A percentile compares a stretch with the other conserved stretches of the same genome.
Evolutionary conservation across 2,797 vertebrate genomes (phyloP).

Genomic region (Poeciliopsis paucimaculata): DNA sequence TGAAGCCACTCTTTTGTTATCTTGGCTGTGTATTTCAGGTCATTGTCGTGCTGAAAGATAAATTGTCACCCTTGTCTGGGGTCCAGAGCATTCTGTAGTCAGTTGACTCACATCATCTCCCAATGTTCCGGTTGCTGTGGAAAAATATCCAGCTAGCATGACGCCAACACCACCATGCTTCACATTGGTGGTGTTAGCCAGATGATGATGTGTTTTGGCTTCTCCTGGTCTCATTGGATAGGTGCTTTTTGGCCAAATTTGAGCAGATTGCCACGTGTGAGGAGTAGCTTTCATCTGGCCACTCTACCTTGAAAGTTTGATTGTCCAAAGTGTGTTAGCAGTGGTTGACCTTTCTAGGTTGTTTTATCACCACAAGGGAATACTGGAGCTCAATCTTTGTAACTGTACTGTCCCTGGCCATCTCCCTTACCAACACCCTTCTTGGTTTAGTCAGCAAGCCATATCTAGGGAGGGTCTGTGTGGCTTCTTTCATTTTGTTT

Average conservation of each 20-base stretch:
- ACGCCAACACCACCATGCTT: neutral
- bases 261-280: neutral
- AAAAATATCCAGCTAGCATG: neutral
- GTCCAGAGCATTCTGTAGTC: neutral
- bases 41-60: neutral
- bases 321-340: neutral
- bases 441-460: neutral
- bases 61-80: neutral
- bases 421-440: neutral
- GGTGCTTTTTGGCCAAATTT: neutral
- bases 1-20: neutral
- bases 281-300: neutral
- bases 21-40: neutral
- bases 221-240: neutral
- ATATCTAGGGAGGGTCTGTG: neutral
- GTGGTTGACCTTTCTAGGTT: neutral
- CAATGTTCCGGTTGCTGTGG: neutral
- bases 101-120: neutral
- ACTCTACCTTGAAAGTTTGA: neutral
- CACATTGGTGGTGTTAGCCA: neutral
- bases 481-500: neutral
- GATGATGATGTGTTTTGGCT: neutral
- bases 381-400: neutral
- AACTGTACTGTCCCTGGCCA: neutral
- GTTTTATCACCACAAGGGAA: neutral